Evolutionary conservation across 2,113 vertebrate genomes (phyloP).

Genomic region (Gavia stellata): DNA sequence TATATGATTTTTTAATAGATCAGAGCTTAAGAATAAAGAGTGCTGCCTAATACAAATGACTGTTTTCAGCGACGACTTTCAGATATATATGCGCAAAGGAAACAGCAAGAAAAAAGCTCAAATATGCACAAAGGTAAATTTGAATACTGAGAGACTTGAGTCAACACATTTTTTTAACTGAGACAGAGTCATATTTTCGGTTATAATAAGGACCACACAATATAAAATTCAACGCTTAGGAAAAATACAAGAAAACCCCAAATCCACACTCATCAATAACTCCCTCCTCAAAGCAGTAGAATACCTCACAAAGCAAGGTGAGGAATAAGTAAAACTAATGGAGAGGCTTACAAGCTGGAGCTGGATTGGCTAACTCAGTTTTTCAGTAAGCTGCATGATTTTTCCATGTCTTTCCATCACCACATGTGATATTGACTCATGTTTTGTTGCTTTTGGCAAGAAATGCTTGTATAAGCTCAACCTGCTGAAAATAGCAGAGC

Average conservation of each 20-base stretch:
- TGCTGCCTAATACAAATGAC: neutral
- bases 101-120: neutral
- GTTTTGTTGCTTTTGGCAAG: constrained; percentile 31
- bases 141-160: neutral
- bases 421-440: neutral
- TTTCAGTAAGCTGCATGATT: neutral
- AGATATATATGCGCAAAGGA: neutral
- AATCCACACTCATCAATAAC: neutral
- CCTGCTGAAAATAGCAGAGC: constrained; percentile 32
- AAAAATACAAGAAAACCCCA: neutral
- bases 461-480: neutral
- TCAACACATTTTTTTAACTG: neutral
- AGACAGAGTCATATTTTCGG: neutral
- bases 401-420: neutral
- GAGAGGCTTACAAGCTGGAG: neutral
- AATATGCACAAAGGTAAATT: neutral
- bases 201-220: neutral
- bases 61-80: neutral
- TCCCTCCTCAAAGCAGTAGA: neutral
- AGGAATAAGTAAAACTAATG: neutral
- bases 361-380: neutral
- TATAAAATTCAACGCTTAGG: neutral
- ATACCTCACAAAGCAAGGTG: neutral
- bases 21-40: neutral
- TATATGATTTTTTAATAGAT: neutral